Conservation (phyloP, 1,140 invertebrate genomes). For the Pomacea maculata region DNA sequence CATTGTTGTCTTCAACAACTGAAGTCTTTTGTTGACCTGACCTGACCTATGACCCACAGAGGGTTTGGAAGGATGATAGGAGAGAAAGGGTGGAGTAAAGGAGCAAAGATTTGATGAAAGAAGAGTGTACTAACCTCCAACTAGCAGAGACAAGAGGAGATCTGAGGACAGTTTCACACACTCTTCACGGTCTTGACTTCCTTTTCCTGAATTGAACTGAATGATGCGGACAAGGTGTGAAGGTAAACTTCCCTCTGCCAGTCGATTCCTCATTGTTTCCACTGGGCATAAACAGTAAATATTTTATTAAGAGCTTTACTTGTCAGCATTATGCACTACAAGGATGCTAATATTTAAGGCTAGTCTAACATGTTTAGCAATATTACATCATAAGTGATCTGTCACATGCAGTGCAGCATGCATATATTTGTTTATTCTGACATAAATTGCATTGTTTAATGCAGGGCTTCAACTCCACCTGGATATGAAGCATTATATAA, state of each 20-base stretch:
- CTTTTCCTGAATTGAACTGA: constrained; percentile 66
- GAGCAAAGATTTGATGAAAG: background rate
- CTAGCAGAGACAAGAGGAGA: constrained; percentile 82
- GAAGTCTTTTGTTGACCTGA: background rate
- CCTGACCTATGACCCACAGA: background rate
- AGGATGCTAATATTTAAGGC: too few species aligned
- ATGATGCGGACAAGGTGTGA: constrained; percentile 79
- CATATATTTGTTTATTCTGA: too few species aligned
- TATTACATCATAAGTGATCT: too few species aligned
- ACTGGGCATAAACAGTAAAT: constrained; percentile 33
- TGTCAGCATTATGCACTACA: too few species aligned
- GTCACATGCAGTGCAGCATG: too few species aligned
- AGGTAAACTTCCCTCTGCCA: constrained; percentile 80
- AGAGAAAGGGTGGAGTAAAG: background rate
- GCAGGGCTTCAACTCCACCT: too few species aligned
- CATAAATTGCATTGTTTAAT: too few species aligned
- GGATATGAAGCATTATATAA: too few species aligned
- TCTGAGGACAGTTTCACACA: constrained; percentile 86
- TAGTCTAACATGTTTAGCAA: too few species aligned
- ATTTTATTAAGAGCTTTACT: background rate
- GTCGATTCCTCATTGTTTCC: constrained; percentile 80
- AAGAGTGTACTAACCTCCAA: constrained; percentile 74
- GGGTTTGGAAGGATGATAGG: background rate
- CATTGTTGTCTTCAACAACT: background rate
- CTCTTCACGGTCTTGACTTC: constrained; percentile 73